phyloP scores from a whole-genome alignment of 2,888 invertebrate species.

The Shargacucullia verbasci region DNA sequence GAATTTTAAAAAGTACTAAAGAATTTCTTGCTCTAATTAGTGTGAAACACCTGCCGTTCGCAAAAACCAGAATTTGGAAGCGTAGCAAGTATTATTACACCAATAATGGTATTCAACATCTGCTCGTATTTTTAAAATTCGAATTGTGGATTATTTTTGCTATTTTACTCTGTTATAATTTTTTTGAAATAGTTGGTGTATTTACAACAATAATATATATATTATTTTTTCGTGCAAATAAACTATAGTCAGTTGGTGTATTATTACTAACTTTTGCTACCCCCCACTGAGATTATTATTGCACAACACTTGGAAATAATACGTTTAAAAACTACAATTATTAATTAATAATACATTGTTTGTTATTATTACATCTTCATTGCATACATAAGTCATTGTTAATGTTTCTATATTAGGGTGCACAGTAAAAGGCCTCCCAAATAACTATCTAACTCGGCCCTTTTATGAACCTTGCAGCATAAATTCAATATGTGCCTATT shows the following conservation, averaged over 20 bases:
- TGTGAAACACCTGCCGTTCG: slow-evolving; percentile 45
- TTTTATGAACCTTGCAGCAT: no score
- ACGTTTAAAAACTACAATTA: no score
- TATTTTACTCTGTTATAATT: background rate
- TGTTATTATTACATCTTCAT: no score
- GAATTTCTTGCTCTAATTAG: slow-evolving; percentile 6
- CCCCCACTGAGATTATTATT: slow-evolving; percentile 36
- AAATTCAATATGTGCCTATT: no score
- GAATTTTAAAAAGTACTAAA: slow-evolving; percentile 7
- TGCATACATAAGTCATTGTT: no score
- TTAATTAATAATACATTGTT: no score
- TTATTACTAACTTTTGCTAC: slow-evolving; percentile 17
- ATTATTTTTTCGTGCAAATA: no score
- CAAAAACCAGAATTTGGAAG: slow-evolving; percentile 37
- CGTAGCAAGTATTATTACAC: slow-evolving; percentile 4
- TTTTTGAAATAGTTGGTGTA: background rate
- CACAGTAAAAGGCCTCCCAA: no score
- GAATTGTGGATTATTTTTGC: background rate
- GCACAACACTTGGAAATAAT: background rate
- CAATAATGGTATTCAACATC: slow-evolving; percentile 36
- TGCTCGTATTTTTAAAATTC: slow-evolving; percentile 20
- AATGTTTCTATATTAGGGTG: no score
- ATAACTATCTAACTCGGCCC: no score
- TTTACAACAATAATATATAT: no score
- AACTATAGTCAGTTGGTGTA: background rate